Base-by-base conservation (phyloP, 2,888 invertebrate genomes). In the Syritta pipiens region DNA sequence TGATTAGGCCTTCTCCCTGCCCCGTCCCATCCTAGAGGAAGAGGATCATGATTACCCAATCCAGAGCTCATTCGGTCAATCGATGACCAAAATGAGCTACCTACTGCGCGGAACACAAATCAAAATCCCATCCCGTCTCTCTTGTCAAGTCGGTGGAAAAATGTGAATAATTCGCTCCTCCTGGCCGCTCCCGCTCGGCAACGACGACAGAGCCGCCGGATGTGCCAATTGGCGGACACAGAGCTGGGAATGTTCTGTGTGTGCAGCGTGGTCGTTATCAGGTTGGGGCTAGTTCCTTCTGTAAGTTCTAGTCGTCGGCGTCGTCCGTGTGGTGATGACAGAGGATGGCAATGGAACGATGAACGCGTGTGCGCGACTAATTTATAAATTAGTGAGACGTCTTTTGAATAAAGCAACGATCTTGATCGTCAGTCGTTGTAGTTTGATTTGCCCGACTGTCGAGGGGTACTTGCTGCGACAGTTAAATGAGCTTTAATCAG, bases 221-320 rank as follows among this genome's bases (percentile, higher is more conserved):
- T 79, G 67, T 79, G 79, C 79, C 79, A 79, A 79, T 79, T 79
- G n/a, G 79, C 62, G 74, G 68, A 72, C 77, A 62, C 62, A 62
- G 74, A 57, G 59, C 59, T 42, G 32, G 24, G 20, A 35, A n/a
- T 9, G 5, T 30, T 49, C 19, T 12, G 53, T 32, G 19, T 20
- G 20, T 30, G 4, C 37, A 14, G 28, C 12, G 46, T 53, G 22
- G 44, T 59, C 44, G 51, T 44, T 60, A 55, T 32, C 42, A 48
- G 42, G 60, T 57, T 74, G 59, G 32, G 59, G n/a, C n/a, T 60
- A 37, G 57, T 51, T 74, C 40, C 74, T 68, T 62, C 26, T 35
- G 53, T 60, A 42, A 40, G 49, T 17, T 26, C 26, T 48, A 10
- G 48, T 74, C 37, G 63, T 55, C n/a, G n/a, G n/a, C n/a, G 14